A percentile compares a stretch with the other conserved stretches of the same genome.
These are phyloP conservation scores for Montipora efflorescens DNA, from an alignment of 64 coral and sea anemone species.

Conservation along the genomic window DNA sequence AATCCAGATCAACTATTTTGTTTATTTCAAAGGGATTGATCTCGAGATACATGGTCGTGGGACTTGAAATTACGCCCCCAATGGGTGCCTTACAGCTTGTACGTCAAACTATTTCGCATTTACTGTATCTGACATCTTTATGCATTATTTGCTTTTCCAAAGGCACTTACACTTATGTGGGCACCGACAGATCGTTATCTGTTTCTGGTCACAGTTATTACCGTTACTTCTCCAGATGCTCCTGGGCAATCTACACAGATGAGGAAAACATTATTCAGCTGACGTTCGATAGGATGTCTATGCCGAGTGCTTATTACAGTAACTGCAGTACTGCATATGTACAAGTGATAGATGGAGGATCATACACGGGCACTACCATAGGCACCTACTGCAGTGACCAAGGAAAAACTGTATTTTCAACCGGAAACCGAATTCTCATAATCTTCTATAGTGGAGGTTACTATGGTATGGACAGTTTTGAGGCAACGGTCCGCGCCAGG, in stretches of 20 bases:
- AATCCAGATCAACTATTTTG: too few species aligned
- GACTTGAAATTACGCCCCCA: too few species aligned
- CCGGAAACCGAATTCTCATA: background rate
- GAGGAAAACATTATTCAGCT: background rate
- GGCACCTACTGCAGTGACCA: background rate
- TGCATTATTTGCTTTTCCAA: background rate
- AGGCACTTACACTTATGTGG: background rate
- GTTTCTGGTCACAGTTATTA: background rate
- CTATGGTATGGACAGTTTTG: background rate
- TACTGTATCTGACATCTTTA: too few species aligned
- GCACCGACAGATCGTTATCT: background rate
- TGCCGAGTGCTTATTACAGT: background rate
- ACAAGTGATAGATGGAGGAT: background rate
- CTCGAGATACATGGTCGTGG: too few species aligned
- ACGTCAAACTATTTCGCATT: too few species aligned
- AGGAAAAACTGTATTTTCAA: background rate
- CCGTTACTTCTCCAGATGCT: background rate
- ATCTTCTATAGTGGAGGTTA: background rate
- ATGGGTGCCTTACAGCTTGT: too few species aligned
- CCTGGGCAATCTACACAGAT: background rate
- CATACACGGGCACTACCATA: background rate
- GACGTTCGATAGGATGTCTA: background rate
- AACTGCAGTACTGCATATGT: background rate
- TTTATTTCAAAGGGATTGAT: too few species aligned
- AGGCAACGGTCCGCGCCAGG: background rate